Evolutionary conservation across 2,113 vertebrate genomes (phyloP), one percentile per base, ranked within the genome.

Genomic region (Agelaius tricolor): DNA sequence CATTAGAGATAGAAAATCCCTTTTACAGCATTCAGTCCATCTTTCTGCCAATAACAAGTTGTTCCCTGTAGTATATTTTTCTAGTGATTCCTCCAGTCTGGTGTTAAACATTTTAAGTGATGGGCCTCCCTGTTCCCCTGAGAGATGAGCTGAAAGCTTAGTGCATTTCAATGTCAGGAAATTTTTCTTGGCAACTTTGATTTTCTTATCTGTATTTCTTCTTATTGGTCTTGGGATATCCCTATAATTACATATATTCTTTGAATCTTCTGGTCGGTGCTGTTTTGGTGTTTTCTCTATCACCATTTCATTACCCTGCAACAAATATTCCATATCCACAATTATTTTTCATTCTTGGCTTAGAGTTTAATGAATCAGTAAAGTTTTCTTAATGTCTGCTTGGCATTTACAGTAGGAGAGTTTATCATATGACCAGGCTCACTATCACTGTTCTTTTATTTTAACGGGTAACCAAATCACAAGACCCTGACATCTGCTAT

Each of bases 1-100:
- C 95, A 96, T 91, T 94, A 94, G 69, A 91, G 84, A 43, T 39
- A 87, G 93, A 96, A 96, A 97, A 97, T 97, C 95, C 91, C 89
- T 96, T 91, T 96, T 82, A 94, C 78, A 93, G 91, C 87, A 96
- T 96, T 95, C 95, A 94, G 94, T 78, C 94, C 94, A 69, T 89
- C 91, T 89, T 96, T 94, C 95, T 96, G 96, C 87, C 93, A 94
- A 94, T 94, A 94, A 95, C 73, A 79, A 68, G 84, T 91, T 97
- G 89, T 83, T 96, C 87, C 44, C 84, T 82, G 41, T 92, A 67
- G 93, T 91, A 69, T 73, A 87, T 93, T 94, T 74, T 94, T 89
- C 58, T 33, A 89, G 89, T 69, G 91, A 93, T 94, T 95, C 78
- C 71, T 84, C 31, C 58, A 69, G 77, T 65, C 69, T 79, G 13